A percentile compares a stretch with the other conserved stretches of the same genome.
Conservation (phyloP, 1,140 invertebrate species). For the Drosophila auraria region DNA sequence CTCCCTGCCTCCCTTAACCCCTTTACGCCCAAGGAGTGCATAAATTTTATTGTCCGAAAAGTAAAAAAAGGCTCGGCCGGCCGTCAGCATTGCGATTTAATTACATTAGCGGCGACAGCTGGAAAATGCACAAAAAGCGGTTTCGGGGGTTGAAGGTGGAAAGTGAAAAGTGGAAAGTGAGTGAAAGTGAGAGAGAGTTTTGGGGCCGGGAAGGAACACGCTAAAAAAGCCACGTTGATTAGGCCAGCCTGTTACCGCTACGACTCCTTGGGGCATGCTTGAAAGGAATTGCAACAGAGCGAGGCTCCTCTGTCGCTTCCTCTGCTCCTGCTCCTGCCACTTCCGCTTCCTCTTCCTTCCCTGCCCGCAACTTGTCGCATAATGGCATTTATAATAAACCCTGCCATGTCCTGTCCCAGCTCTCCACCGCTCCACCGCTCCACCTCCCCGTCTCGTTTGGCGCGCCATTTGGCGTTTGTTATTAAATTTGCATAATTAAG, state of each 20-base stretch:
- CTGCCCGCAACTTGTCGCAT: conserved; percentile 30
- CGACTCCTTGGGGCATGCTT: conserved; percentile 78
- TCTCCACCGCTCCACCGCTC: background rate
- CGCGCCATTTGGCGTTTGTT: conserved; percentile 65
- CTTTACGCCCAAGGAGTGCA: conserved; percentile 54
- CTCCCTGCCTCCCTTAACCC: background rate
- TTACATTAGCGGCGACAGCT: conserved; percentile 69
- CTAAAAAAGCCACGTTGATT: conserved; percentile 50
- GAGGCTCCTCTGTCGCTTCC: conserved; percentile 1
- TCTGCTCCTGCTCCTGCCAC: background rate
- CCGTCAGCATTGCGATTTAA: conserved; percentile 72
- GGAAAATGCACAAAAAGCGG: conserved; percentile 42
- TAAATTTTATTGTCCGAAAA: conserved; percentile 77
- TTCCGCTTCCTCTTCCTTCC: background rate
- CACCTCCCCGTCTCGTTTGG: conserved; percentile 31
- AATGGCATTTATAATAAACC: conserved; percentile 74
- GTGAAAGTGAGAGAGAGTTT: background rate
- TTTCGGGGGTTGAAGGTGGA: background rate
- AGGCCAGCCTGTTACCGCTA: conserved; percentile 43
- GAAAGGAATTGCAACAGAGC: conserved; percentile 63
- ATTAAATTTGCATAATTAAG: conserved; percentile 83
- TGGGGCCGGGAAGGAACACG: conserved; percentile 7
- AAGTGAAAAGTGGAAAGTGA: background rate
- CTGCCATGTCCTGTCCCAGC: conserved; percentile 6
- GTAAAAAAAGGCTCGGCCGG: conserved; percentile 43